Conservation (phyloP, 2,113 vertebrate genomes). For the Beaufortia kweichowensis region DNA sequence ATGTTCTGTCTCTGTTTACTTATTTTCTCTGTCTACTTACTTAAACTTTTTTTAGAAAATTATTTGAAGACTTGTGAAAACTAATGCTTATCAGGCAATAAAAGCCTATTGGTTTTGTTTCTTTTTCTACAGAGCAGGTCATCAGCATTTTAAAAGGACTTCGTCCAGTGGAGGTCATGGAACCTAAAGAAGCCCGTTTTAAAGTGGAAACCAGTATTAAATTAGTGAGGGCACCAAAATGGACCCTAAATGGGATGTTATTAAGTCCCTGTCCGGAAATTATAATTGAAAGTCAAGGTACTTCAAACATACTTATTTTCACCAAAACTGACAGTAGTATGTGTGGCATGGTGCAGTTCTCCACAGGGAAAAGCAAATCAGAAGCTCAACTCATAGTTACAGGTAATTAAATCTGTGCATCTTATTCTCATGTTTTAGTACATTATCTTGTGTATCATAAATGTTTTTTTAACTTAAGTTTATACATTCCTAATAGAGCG, state of each 20-base stretch:
- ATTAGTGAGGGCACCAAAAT: conserved; percentile 83
- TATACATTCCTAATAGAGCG: conserved; percentile 73
- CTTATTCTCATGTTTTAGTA: not conserved
- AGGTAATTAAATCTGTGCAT: conserved; percentile 75
- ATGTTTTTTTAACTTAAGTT: not conserved
- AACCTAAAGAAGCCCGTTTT: conserved; percentile 84
- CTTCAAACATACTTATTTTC: conserved; percentile 80
- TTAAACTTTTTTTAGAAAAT: too few relatives aligned
- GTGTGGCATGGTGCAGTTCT: conserved; percentile 86
- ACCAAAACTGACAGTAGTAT: conserved; percentile 83
- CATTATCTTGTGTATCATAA: not conserved
- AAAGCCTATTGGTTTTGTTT: too few relatives aligned
- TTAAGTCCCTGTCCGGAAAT: conserved; percentile 74
- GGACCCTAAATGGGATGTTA: conserved; percentile 80
- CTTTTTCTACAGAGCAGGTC: conserved; percentile 92
- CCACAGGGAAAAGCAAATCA: conserved; percentile 90
- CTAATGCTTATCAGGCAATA: too few relatives aligned
- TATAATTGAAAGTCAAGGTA: conserved; percentile 81
- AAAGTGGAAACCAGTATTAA: conserved; percentile 87
- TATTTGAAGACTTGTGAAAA: too few relatives aligned
- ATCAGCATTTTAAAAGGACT: conserved; percentile 85
- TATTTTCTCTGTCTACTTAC: too few relatives aligned
- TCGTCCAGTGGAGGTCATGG: conserved; percentile 83
- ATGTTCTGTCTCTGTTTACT: too few relatives aligned
- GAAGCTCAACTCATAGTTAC: conserved; percentile 83